Conservation (phyloP, 2,888 invertebrate species). For the Meiosimyza platycephala region DNA sequence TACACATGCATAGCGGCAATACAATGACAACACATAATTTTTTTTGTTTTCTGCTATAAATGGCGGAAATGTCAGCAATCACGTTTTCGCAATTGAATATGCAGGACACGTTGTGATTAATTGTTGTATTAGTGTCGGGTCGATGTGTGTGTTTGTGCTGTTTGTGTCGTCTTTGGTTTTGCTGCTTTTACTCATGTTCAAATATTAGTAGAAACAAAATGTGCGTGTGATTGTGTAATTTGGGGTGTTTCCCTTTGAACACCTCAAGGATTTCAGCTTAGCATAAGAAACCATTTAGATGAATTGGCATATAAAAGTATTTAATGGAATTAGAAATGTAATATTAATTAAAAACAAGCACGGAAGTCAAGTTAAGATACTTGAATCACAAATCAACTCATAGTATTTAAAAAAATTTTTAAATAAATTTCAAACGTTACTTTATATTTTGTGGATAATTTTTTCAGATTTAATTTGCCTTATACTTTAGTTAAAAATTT, state of each 20-base stretch:
- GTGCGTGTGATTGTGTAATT: slow-evolving; percentile 14
- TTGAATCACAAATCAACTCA: no score
- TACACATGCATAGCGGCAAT: slow-evolving; percentile 17
- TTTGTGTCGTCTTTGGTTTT: slow-evolving; percentile 9
- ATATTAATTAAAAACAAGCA: no score
- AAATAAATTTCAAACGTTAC: no score
- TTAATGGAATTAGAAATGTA: no score
- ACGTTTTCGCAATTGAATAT: slow-evolving; percentile 57
- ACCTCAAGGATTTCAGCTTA: background rate
- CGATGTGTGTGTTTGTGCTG: background rate
- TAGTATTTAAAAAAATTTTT: no score
- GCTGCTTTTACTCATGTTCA: slow-evolving; percentile 41
- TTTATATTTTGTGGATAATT: no score
- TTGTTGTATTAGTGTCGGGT: slow-evolving; percentile 51
- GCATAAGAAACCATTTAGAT: no score
- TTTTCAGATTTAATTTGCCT: no score
- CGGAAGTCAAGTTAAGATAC: no score
- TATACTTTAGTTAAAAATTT: no score
- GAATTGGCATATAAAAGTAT: no score
- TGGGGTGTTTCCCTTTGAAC: slow-evolving; percentile 6
- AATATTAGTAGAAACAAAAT: slow-evolving; percentile 46
- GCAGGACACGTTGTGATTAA: slow-evolving; percentile 61
- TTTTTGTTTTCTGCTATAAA: background rate
- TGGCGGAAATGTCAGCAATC: slow-evolving; percentile 46
- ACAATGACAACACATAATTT: slow-evolving; percentile 4